Conservation (phyloP, 1,140 invertebrate species). For the Arctopsyche grandis region DNA sequence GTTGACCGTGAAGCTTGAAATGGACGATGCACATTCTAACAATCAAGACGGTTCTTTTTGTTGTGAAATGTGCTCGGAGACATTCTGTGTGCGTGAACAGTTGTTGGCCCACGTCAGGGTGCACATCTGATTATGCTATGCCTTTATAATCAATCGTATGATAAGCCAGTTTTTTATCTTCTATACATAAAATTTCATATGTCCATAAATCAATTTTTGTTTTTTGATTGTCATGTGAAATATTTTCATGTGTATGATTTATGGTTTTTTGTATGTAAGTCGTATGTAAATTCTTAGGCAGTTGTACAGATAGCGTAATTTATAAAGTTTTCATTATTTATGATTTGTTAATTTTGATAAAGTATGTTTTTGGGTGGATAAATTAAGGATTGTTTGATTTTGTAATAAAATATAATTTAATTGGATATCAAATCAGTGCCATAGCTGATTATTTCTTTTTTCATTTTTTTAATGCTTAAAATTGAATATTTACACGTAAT, state of each 20-base stretch:
- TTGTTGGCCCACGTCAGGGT: conserved; percentile 80
- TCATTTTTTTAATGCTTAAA: too few species aligned
- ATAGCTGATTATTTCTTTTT: too few species aligned
- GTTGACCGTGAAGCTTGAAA: conserved; percentile 38
- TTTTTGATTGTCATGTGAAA: too few species aligned
- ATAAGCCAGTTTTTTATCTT: conserved; percentile 1
- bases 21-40: conserved; percentile 47
- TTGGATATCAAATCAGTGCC: background rate
- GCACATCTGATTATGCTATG: conserved; percentile 73
- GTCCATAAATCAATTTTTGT: too few species aligned
- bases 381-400: background rate
- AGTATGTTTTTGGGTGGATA: background rate
- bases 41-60: conserved; percentile 64
- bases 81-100: conserved; percentile 77
- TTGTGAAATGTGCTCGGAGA: conserved; percentile 83
- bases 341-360: background rate
- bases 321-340: conserved; percentile 1
- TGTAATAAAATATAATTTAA: background rate
- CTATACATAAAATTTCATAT: too few species aligned
- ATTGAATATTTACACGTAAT: too few species aligned
- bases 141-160: background rate
- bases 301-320: background rate
- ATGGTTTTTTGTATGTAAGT: too few species aligned
- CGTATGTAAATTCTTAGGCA: too few species aligned
- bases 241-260: too few species aligned